A percentile compares a stretch with the other conserved stretches of the same genome.
These are phyloP conservation scores for Thoracochromis brauschi DNA, from an alignment of 2,113 vertebrate genomes.

Conservation along the genomic window DNA sequence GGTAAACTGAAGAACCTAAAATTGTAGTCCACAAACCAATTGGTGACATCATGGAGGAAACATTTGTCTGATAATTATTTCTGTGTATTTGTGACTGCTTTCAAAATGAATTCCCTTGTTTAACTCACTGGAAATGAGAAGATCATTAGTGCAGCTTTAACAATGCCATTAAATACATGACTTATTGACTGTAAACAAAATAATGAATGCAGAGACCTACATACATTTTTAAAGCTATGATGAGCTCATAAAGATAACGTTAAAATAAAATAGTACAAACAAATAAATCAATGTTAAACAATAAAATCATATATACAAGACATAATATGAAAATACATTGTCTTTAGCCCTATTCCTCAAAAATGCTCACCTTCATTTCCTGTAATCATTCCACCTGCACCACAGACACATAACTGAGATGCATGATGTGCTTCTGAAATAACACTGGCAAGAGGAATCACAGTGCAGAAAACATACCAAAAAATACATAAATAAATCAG, in stretches of 20 bases:
- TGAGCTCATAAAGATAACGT: not conserved
- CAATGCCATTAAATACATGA: not conserved
- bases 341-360: not conserved
- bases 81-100: not conserved
- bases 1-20: not conserved
- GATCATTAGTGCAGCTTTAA: not conserved
- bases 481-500: not conserved
- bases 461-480: not conserved
- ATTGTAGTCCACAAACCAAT: not conserved
- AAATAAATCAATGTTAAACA: not conserved
- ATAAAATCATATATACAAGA: not conserved
- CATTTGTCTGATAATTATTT: not conserved
- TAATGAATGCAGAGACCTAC: not conserved
- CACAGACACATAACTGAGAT: not conserved
- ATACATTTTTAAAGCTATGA: not conserved
- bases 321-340: not conserved
- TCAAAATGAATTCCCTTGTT: not conserved
- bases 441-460: not conserved
- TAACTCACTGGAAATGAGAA: not conserved
- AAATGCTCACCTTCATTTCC: not conserved
- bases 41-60: not conserved
- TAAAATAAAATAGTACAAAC: not conserved
- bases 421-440: not conserved
- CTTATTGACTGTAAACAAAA: not conserved
- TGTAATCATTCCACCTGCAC: not conserved